Conservation (phyloP, 2,888 invertebrate genomes). For the Mechanitis messenoides region DNA sequence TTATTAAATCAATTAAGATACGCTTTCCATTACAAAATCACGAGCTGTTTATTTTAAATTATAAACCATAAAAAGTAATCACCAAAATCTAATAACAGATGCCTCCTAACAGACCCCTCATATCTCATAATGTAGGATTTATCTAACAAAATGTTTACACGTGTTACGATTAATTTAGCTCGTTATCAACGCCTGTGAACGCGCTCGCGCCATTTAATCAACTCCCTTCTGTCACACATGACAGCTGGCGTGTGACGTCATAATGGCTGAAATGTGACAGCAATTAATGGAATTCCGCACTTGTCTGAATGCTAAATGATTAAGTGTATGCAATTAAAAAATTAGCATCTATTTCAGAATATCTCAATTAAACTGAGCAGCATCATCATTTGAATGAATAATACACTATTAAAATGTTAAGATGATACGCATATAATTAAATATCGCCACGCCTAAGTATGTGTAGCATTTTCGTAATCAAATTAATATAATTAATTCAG, state of each 20-base stretch:
- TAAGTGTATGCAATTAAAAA: background rate
- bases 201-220: constrained; percentile 50
- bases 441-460: constrained; percentile 26
- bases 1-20: constrained; percentile 54
- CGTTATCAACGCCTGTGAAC: constrained; percentile 56
- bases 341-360: background rate
- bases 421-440: constrained; percentile 10
- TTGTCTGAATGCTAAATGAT: constrained; percentile 10
- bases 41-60: constrained; percentile 55
- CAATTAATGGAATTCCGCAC: constrained; percentile 22
- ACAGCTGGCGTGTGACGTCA: constrained; percentile 40
- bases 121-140: constrained; percentile 46
- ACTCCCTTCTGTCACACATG: constrained; percentile 51
- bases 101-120: constrained; percentile 42
- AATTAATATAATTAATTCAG: constrained; percentile 39
- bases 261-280: constrained; percentile 14
- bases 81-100: constrained; percentile 57
- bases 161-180: constrained; percentile 64
- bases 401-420: constrained; percentile 5
- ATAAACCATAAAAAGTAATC: constrained; percentile 59
- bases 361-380: background rate
- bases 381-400: background rate
- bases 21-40: constrained; percentile 48
- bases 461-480: constrained; percentile 35
- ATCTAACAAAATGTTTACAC: constrained; percentile 68